A percentile compares a stretch with the other conserved stretches of the same genome.
These are phyloP conservation scores for Uloborus diversus DNA, from an alignment of 1,140 invertebrate genomes.

Conservation along the genomic window DNA sequence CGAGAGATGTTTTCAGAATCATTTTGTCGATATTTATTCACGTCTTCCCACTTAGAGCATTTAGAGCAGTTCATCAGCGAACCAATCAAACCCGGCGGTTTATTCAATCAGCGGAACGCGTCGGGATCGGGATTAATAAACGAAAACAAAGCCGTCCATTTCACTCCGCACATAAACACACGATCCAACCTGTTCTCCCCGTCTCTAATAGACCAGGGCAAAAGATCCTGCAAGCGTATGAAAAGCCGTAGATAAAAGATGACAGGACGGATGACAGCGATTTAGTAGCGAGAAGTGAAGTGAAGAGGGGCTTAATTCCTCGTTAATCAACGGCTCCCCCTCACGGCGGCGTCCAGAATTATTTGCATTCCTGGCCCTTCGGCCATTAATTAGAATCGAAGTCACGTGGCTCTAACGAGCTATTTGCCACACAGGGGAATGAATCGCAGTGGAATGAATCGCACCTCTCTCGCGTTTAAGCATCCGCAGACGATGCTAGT, in stretches of 20 bases:
- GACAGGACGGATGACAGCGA: constrained; percentile 42
- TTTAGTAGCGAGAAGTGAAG: constrained; percentile 49
- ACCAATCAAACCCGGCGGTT: too few relatives aligned
- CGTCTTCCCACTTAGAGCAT: too few relatives aligned
- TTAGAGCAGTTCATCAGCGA: too few relatives aligned
- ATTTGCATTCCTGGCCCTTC: constrained; percentile 52
- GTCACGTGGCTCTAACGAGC: constrained; percentile 43
- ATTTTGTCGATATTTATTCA: too few relatives aligned
- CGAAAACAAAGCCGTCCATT: background rate
- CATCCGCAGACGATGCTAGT: too few relatives aligned
- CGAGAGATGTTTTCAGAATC: too few relatives aligned
- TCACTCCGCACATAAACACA: background rate
- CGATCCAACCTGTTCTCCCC: background rate
- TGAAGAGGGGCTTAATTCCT: constrained; percentile 56
- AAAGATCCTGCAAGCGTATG: constrained; percentile 21
- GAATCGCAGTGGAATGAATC: background rate
- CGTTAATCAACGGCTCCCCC: constrained; percentile 55
- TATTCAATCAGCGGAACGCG: too few relatives aligned
- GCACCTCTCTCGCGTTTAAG: too few relatives aligned
- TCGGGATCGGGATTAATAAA: too few relatives aligned
- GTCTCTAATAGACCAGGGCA: background rate
- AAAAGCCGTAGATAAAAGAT: constrained; percentile 52
- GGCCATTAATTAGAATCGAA: constrained; percentile 55
- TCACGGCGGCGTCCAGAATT: constrained; percentile 42
- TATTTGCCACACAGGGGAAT: background rate